Base-by-base conservation (phyloP, 1,140 invertebrate genomes). In the Magallana ariakensis region DNA sequence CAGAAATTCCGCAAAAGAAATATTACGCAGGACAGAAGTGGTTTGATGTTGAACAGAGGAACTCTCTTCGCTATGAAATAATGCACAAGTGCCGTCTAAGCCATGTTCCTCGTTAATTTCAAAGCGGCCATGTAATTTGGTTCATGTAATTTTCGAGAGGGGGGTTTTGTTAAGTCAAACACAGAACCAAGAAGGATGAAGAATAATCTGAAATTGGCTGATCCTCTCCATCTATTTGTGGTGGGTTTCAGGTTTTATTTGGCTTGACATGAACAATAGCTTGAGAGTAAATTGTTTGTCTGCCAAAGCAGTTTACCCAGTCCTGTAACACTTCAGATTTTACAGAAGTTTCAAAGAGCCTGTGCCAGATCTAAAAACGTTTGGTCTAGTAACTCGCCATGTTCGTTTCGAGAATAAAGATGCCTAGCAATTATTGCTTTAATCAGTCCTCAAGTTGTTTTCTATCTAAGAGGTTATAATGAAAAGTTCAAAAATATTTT, bases 241-340 rank as follows among this genome's bases (percentile, higher is more conserved):
- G 66, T 75, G 33, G 66, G 66, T 75, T 75, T 75, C 66, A 75
- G 13, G 33, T 75, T 75, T 75, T 75, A 75, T 75, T 75, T 75
- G 66, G 19, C 19, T 26, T 75, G 66, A 75, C 66, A 75, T 26
- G 66, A 75, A 75, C 66, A 75, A 75, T 75, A 75, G 66, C 66
- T 75, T 75, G 13, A 26, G 66, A 75, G 66, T 75, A 75, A 75
- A 75, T 75, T 75, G 66, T 75, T 75, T 75, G 66, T 75, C 66
- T 75, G 66, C 66, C 66, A 75, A 75, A 26, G 66, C 33, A 75
- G 66, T 75, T 75, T 26, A 13, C 22, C 5, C 11, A 26, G 66
- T 75, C 66, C 66, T 75, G 66, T 75, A 26, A 26, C 22, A 75
- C 66, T 75, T 75, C 66, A 75, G 22, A 75, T 26, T 75, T 19